Percentiles rank a stretch among this genome's conserved stretches.
Evolutionary conservation across 2,888 invertebrate species (phyloP).

Genomic region (Cheilosia grossa): DNA sequence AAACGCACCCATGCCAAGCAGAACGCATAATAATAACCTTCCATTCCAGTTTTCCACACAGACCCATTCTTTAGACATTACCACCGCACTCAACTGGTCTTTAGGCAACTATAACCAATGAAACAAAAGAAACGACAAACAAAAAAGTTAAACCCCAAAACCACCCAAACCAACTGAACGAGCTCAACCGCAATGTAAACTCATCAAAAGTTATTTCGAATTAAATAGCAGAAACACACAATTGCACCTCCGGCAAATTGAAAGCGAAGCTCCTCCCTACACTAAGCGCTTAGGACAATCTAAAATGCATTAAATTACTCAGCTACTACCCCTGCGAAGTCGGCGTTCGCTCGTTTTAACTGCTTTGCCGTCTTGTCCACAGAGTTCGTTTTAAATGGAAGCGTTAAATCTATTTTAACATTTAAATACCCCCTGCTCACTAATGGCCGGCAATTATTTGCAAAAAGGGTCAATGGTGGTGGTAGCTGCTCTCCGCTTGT

Average conservation of each 20-base stretch:
- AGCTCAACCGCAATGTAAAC: conserved; percentile 64
- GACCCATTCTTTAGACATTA: conserved; percentile 3
- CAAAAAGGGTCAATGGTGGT: conserved; percentile 59
- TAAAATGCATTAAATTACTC: conserved; percentile 74
- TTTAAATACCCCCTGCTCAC: conserved; percentile 61
- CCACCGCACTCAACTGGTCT: conserved; percentile 4
- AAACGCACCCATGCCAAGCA: not conserved
- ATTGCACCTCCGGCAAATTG: conserved; percentile 64
- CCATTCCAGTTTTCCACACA: not conserved
- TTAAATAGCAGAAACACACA: conserved; percentile 67
- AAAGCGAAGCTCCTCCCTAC: conserved; percentile 23
- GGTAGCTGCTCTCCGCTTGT: conserved; percentile 16
- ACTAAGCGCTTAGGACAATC: conserved; percentile 53
- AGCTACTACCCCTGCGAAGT: conserved; percentile 9
- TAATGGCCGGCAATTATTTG: conserved; percentile 68
- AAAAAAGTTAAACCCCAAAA: conserved; percentile 6
- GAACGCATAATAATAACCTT: conserved; percentile 12
- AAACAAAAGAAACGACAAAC: conserved; percentile 9
- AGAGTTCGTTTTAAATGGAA: conserved; percentile 59
- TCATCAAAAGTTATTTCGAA: conserved; percentile 70
- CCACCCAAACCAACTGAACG: conserved; percentile 32
- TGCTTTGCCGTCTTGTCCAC: conserved; percentile 50
- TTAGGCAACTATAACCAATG: not conserved
- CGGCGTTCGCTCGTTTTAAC: conserved; percentile 25
- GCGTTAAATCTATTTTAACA: conserved; percentile 69